These are phyloP conservation scores for Mandrillus leucophaeus DNA, from an alignment of 2,113 vertebrate genomes.

Conservation along the genomic window DNA sequence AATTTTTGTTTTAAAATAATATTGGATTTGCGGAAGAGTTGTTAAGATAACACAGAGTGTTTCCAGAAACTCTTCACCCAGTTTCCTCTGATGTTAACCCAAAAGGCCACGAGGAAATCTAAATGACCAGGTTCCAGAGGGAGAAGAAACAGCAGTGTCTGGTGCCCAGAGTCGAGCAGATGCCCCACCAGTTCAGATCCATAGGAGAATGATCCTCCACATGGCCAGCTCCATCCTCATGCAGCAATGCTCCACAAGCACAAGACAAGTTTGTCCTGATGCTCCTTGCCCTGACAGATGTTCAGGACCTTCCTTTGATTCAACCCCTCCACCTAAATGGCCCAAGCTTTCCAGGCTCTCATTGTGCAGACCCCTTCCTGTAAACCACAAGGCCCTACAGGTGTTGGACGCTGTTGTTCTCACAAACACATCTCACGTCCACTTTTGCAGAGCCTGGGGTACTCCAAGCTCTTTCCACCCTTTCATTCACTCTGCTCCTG, in stretches of 20 bases:
- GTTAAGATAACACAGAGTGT: neutral
- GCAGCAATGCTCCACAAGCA: neutral
- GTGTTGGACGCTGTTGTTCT: neutral
- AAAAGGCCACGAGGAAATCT: neutral
- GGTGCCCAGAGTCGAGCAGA: neutral
- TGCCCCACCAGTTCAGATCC: neutral
- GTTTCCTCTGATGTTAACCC: neutral
- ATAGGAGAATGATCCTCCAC: neutral
- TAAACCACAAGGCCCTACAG: neutral
- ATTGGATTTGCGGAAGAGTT: neutral
- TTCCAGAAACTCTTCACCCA: neutral
- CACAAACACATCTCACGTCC: fast-evolving
- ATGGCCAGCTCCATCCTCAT: neutral
- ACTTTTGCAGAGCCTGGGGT: neutral
- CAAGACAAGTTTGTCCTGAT: neutral
- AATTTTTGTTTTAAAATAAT: neutral
- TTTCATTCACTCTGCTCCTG: neutral
- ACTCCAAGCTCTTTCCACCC: neutral
- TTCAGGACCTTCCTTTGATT: neutral
- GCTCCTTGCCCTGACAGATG: neutral
- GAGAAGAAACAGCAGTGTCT: neutral
- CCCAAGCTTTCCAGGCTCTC: neutral
- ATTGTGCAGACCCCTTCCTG: neutral
- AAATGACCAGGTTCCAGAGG: neutral
- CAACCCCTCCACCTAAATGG: neutral